A percentile compares a stretch with the other conserved stretches of the same genome.
phyloP scores from a whole-genome alignment of 2,113 vertebrate genomes.

The Cariama cristata region DNA sequence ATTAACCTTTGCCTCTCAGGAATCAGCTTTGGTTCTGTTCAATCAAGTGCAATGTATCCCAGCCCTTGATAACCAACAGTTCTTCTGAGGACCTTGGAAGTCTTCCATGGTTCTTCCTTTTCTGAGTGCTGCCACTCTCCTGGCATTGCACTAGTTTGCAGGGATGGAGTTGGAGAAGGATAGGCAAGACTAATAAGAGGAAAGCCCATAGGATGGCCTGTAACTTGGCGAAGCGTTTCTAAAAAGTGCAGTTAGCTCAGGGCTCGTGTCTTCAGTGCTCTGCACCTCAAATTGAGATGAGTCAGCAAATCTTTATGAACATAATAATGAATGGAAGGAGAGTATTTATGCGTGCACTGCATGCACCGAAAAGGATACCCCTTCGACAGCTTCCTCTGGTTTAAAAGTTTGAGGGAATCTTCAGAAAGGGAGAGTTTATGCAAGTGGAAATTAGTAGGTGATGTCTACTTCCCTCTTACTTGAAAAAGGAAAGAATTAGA shows the following conservation, averaged over 20 bases:
- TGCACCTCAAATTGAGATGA: not conserved
- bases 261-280: not conserved
- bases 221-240: not conserved
- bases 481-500: not conserved
- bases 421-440: not conserved
- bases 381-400: not conserved
- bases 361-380: not conserved
- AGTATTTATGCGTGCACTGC: fast-evolving
- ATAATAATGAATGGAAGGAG: not conserved
- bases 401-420: not conserved
- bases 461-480: not conserved
- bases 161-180: not conserved
- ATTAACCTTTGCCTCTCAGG: slow-evolving; percentile 49
- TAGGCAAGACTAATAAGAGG: not conserved
- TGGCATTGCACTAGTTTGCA: not conserved
- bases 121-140: not conserved
- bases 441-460: not conserved
- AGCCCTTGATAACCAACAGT: not conserved
- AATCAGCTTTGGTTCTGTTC: slow-evolving; percentile 29
- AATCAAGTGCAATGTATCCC: not conserved
- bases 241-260: not conserved
- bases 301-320: not conserved
- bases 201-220: not conserved
- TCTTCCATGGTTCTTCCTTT: not conserved
- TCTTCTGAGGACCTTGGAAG: not conserved